Evolutionary conservation across 92 coral and sea anemone species (phyloP).

Genomic region (Anthopleura xanthogrammica): DNA sequence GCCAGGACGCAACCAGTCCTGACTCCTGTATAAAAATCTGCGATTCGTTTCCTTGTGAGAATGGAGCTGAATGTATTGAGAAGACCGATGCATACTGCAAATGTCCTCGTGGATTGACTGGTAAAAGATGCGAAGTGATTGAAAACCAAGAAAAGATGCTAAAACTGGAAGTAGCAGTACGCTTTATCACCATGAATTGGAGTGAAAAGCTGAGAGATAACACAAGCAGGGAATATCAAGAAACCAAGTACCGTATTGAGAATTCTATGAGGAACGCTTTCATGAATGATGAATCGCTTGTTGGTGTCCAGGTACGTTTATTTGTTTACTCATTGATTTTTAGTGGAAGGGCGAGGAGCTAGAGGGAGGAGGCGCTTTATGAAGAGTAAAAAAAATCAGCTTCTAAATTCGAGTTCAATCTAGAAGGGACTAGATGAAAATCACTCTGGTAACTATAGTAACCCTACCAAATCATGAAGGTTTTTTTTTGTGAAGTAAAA

Average conservation of each 20-base stretch:
- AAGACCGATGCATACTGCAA: conserved; percentile 8
- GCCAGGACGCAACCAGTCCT: conserved; percentile 22
- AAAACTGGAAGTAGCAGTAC: conserved; percentile 35
- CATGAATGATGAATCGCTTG: conserved; percentile 31
- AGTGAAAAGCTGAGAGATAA: conserved; percentile 28
- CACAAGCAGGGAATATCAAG: conserved; percentile 8
- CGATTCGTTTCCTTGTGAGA: conserved; percentile 28
- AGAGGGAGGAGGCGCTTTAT: too few species aligned
- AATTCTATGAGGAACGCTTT: conserved; percentile 22
- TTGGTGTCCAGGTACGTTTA: conserved; percentile 24
- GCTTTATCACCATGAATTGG: conserved; percentile 48
- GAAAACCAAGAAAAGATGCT: conserved; percentile 13
- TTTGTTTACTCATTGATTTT: neutral
- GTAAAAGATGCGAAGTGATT: conserved; percentile 29
- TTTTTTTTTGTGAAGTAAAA: too few species aligned
- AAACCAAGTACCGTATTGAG: conserved; percentile 35
- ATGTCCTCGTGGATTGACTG: conserved; percentile 32
- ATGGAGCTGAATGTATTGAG: conserved; percentile 31
- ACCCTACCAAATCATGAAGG: too few species aligned
- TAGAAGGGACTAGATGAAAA: too few species aligned
- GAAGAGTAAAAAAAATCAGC: too few species aligned
- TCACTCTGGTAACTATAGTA: too few species aligned
- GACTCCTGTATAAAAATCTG: conserved; percentile 30
- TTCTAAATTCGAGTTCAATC: too few species aligned
- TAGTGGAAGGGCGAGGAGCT: too few species aligned